These are phyloP conservation scores for Sinocyclocheilus anshuiensis DNA, from an alignment of 2,113 vertebrate genomes.

Conservation along the genomic window DNA sequence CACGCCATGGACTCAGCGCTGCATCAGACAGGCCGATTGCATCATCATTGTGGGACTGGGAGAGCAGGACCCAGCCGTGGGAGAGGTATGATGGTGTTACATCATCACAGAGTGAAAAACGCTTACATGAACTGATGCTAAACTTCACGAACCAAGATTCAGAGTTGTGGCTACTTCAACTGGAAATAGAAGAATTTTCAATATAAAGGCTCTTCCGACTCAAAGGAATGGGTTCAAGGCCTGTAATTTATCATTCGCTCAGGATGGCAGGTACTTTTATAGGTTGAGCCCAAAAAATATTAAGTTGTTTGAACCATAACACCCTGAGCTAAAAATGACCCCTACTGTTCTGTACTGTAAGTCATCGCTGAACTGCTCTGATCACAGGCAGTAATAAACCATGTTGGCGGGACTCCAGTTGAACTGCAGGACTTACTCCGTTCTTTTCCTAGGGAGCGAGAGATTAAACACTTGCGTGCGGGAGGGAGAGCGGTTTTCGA, in stretches of 20 bases:
- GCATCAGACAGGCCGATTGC: constrained; percentile 93
- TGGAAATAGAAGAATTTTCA: not conserved
- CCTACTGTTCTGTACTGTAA: not conserved
- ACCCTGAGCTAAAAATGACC: not conserved
- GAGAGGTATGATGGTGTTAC: constrained; percentile 78
- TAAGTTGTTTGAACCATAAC: constrained; percentile 13
- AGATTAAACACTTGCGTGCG: not conserved
- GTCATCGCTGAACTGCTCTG: not conserved
- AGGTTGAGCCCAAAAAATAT: not conserved
- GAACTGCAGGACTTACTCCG: not conserved
- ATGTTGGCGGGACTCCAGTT: not conserved
- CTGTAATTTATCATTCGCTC: constrained; percentile 14
- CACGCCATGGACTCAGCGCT: constrained; percentile 94
- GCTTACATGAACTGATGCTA: not conserved
- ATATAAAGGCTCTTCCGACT: not conserved
- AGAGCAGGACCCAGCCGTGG: constrained; percentile 89
- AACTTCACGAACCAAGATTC: not conserved
- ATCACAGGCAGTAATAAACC: not conserved
- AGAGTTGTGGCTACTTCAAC: not conserved
- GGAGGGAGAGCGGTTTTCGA: not conserved
- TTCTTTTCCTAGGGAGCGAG: constrained; percentile 12
- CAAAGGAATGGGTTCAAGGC: not conserved
- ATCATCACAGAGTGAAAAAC: not conserved
- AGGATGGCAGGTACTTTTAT: not conserved
- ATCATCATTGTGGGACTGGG: constrained; percentile 93